Evolutionary conservation across 2,113 vertebrate species (phyloP).

Genomic region (Colaptes auratus): DNA sequence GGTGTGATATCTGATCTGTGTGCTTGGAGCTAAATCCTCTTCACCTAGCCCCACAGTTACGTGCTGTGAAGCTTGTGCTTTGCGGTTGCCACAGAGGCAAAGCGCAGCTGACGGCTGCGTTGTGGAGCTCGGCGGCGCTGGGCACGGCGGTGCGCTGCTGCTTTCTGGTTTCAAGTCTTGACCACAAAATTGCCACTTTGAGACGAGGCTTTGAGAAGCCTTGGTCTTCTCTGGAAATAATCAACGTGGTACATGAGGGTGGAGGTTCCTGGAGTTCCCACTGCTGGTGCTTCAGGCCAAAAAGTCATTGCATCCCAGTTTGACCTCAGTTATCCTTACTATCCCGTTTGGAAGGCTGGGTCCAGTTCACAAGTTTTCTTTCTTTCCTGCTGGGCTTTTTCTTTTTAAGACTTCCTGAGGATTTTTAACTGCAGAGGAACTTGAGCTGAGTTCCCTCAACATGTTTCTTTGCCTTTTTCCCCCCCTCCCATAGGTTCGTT

Average conservation of each 20-base stretch:
- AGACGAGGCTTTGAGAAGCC: not conserved
- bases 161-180: not conserved
- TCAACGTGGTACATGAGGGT: constrained; percentile 8
- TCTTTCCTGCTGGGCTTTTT: not conserved
- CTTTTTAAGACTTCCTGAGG: not conserved
- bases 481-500: too few relatives aligned
- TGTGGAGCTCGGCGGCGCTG: not conserved
- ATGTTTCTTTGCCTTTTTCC: not conserved
- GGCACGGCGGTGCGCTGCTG: not conserved
- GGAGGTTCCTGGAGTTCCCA: not conserved
- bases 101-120: not conserved
- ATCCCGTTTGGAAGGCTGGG: not conserved
- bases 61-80: not conserved
- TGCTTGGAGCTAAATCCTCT: constrained; percentile 13
- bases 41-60: not conserved
- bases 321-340: constrained; percentile 22
- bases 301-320: not conserved
- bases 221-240: constrained; percentile 15
- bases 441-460: not conserved
- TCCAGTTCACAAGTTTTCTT: not conserved
- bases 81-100: constrained; percentile 64
- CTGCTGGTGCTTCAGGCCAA: not conserved
- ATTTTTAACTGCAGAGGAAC: not conserved
- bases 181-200: constrained; percentile 58
- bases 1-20: not conserved